These are phyloP conservation scores for Sebastes nivosus DNA, from an alignment of 2,797 vertebrate genomes.

Conservation along the genomic window DNA sequence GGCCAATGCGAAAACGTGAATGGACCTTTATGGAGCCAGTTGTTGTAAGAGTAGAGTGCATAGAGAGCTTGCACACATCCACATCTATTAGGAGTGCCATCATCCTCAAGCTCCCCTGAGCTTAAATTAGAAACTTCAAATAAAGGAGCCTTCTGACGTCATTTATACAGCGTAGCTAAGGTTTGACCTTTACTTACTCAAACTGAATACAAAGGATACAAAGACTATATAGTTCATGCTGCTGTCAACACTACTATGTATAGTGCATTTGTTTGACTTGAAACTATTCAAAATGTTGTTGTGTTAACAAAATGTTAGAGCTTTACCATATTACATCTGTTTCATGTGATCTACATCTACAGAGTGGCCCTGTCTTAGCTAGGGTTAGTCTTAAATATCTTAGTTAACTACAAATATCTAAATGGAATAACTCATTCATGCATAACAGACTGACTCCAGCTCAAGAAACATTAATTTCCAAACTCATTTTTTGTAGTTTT, in stretches of 20 bases:
- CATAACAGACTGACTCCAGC: neutral
- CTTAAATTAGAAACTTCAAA: neutral
- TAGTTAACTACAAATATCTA: neutral
- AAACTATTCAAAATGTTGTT: neutral
- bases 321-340: neutral
- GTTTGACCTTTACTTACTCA: conserved; percentile 29
- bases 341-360: neutral
- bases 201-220: neutral
- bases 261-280: neutral
- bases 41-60: too few species aligned
- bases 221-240: neutral
- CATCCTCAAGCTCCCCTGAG: neutral
- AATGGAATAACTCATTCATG: neutral
- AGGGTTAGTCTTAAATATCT: neutral
- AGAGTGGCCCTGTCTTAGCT: neutral
- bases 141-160: neutral
- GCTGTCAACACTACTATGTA: neutral
- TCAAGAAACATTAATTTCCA: neutral
- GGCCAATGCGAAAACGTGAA: too few species aligned
- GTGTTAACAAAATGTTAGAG: neutral
- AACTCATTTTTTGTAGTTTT: neutral
- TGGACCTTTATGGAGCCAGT: too few species aligned
- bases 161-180: neutral
- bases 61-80: neutral
- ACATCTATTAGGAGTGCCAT: neutral